Evolutionary conservation across 2,888 invertebrate genomes (phyloP), one percentile per base, ranked within the genome.

Genomic region (Ochlodes sylvanus): DNA sequence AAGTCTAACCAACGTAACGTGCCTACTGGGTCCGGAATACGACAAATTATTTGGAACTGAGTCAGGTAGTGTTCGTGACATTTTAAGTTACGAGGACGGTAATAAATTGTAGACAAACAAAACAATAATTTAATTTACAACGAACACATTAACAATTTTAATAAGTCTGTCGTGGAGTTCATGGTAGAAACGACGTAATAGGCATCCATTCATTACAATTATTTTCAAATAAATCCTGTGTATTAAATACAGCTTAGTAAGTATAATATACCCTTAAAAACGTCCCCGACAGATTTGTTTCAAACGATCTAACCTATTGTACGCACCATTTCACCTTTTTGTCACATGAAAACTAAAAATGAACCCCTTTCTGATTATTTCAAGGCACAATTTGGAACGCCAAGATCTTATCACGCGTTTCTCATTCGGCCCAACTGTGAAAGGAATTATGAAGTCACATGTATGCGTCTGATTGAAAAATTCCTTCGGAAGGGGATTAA

Each of bases 381-480:
- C 70, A 81, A 64, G 73, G 79, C 74, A 34, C 9, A 69, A 67
- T 74, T 73, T 85, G 5, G 19, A 54, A 61, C 70, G 60, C 6
- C 69, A 63, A 81, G 85, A 88, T 87, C 79, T 69, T 85, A 88
- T 88, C 87, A 21, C 67, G 71, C 75, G 74, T 74, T 66, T 84
- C 85, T 82, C 83, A 81, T 80, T 81, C 77, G 74, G 75, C 73
- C 71, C 75, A 73, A 79, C 82, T 85, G 85, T 82, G 80, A 83
- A 84, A 83, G 81, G 81, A 84, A 85, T 87, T 87, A 89, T 85
- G 82, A 85, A 88, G 85, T 86, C 84, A 82, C 85, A 81, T 85
- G 87, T 83, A 84, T 79, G 82, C 76, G 82, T 82, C 80, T 89
- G 88, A 90, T 89, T 90, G 91, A 89, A 90, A 90, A 90, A 90